A percentile compares a stretch with the other conserved stretches of the same genome.
Conservation (phyloP, 2,888 invertebrate genomes). For the Deilephila elpenor region DNA sequence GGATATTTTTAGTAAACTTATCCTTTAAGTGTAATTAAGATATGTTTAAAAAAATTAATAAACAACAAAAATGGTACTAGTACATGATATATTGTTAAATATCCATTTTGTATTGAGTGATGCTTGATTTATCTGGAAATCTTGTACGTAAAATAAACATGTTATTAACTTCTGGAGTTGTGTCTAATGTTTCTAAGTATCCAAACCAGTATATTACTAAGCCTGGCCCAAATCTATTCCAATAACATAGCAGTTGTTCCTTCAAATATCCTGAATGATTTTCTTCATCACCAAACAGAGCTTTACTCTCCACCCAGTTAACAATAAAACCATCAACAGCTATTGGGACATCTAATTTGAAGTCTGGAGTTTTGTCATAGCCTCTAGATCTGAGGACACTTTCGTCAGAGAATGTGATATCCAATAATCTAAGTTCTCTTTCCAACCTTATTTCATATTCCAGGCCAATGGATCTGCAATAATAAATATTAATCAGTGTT, state of each 20-base stretch:
- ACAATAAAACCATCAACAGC: constrained; percentile 93
- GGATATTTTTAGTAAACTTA: too few relatives aligned
- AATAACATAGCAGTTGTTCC: constrained; percentile 94
- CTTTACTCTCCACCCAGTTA: constrained; percentile 99
- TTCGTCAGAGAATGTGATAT: constrained; percentile 87
- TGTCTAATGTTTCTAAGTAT: constrained; percentile 88
- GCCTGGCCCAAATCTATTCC: constrained; percentile 97
- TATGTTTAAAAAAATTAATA: too few relatives aligned
- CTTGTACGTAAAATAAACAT: constrained; percentile 83
- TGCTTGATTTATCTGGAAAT: constrained; percentile 80
- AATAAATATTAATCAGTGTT: not conserved
- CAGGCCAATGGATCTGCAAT: constrained; percentile 89
- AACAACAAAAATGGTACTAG: too few relatives aligned
- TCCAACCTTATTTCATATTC: constrained; percentile 93
- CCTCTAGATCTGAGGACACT: constrained; percentile 91
- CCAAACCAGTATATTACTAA: constrained; percentile 98
- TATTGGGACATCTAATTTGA: constrained; percentile 95
- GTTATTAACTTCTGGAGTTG: constrained; percentile 87
- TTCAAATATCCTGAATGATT: constrained; percentile 92
- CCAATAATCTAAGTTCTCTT: constrained; percentile 81
- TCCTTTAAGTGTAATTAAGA: too few relatives aligned
- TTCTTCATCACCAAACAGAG: constrained; percentile 94
- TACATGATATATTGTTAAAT: constrained; percentile 40
- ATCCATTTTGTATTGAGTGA: constrained; percentile 76
- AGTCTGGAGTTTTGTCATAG: constrained; percentile 97